Conservation (phyloP, 2,888 invertebrate genomes). For the Mayetiola destructor region DNA sequence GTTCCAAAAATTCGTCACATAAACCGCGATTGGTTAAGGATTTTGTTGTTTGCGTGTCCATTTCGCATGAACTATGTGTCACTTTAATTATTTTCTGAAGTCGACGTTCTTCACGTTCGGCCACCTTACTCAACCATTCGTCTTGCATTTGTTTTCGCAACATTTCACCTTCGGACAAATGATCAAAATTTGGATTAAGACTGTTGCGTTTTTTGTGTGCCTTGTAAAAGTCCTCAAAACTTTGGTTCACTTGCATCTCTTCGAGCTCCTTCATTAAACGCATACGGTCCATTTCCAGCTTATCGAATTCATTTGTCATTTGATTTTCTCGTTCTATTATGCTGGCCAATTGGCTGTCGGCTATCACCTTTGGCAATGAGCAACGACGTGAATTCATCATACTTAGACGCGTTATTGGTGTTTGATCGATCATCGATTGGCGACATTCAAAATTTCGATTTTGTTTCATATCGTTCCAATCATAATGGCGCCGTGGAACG, state of each 20-base stretch:
- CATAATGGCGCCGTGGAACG: conserved; percentile 3
- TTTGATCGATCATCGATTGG: conserved; percentile 31
- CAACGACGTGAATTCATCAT: conserved; percentile 32
- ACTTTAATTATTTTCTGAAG: conserved; percentile 69
- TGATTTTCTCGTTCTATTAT: conserved; percentile 52
- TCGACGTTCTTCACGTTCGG: conserved; percentile 61
- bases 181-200: conserved; percentile 13
- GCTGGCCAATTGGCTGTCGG: conserved; percentile 48
- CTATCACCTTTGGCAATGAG: conserved; percentile 50
- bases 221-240: neutral
- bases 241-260: conserved; percentile 14
- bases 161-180: conserved; percentile 51
- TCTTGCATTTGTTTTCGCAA: conserved; percentile 71
- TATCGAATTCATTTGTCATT: conserved; percentile 48
- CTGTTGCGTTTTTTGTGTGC: neutral
- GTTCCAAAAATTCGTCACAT: conserved; percentile 63
- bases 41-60: neutral
- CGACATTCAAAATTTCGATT: conserved; percentile 26
- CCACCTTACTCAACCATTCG: conserved; percentile 66
- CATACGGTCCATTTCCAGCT: conserved; percentile 44
- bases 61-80: conserved; percentile 38
- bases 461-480: conserved; percentile 20
- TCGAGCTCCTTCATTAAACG: conserved; percentile 30
- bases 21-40: conserved; percentile 32
- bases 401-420: conserved; percentile 26